phyloP scores from a whole-genome alignment of 2,797 vertebrate species.

The Chloroceryle amazona region DNA sequence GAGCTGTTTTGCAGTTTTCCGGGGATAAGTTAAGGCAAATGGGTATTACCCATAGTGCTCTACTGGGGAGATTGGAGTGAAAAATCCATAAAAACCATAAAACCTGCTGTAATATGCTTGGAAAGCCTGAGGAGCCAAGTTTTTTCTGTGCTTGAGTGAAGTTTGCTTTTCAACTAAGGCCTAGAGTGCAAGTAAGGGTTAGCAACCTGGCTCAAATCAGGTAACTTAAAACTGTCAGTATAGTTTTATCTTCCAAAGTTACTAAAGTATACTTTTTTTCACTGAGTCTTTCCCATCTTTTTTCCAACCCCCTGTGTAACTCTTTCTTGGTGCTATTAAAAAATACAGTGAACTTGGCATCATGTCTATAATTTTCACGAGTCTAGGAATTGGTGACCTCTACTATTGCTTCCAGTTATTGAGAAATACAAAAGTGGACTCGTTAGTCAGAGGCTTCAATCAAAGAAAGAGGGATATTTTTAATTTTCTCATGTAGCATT shows the following conservation, averaged over 20 bases:
- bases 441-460: neutral
- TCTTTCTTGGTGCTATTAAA: neutral
- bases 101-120: neutral
- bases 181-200: neutral
- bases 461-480: neutral
- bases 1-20: neutral
- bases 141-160: neutral
- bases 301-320: neutral
- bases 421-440: neutral
- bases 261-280: too few species aligned
- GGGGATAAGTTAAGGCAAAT: neutral
- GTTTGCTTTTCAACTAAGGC: neutral
- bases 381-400: neutral
- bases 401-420: neutral
- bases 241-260: neutral
- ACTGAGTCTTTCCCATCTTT: neutral
- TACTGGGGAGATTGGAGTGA: neutral
- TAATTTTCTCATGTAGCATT: neutral
- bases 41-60: neutral
- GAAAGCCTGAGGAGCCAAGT: neutral
- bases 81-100: neutral
- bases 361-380: neutral
- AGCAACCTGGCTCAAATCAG: neutral
- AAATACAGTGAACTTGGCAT: neutral
- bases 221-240: neutral